Evolutionary conservation across 2,888 invertebrate genomes (phyloP).

Genomic region (Pyrrhia umbra): DNA sequence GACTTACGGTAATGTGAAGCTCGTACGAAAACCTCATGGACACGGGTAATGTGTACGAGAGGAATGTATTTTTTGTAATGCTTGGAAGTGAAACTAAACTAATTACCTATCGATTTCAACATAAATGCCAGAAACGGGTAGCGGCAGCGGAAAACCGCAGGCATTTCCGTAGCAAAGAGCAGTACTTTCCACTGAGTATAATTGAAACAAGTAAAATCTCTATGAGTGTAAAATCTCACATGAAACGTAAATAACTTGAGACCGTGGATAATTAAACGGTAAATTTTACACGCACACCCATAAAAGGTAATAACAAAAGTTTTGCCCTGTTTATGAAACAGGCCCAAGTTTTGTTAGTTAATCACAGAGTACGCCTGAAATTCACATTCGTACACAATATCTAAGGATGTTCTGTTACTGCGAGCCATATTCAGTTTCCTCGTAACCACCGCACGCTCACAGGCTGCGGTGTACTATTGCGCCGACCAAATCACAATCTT

Average conservation of each 20-base stretch:
- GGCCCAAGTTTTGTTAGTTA: conserved; percentile 78
- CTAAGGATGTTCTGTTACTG: conserved; percentile 26
- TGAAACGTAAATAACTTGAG: conserved; percentile 68
- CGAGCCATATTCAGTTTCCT: conserved; percentile 35
- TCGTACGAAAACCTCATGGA: conserved; percentile 9
- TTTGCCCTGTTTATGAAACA: conserved; percentile 73
- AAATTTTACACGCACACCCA: conserved; percentile 73
- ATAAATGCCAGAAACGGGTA: conserved; percentile 43
- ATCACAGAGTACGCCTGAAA: conserved; percentile 69
- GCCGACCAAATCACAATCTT: conserved; percentile 11
- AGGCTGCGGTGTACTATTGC: conserved; percentile 16
- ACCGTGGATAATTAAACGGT: conserved; percentile 78
- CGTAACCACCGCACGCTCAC: conserved; percentile 18
- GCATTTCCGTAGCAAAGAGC: conserved; percentile 59
- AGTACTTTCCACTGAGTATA: conserved; percentile 51
- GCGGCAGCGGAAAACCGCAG: conserved; percentile 49
- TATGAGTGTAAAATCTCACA: conserved; percentile 18
- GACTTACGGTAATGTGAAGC: conserved; percentile 18
- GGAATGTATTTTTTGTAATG: conserved; percentile 32
- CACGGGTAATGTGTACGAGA: conserved; percentile 2
- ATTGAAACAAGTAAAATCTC: conserved; percentile 64
- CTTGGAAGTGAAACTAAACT: conserved; percentile 49
- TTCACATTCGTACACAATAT: conserved; percentile 53
- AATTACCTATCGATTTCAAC: conserved; percentile 47
- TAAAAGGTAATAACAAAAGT: conserved; percentile 82